A percentile compares a stretch with the other conserved stretches of the same genome.
phyloP scores from a whole-genome alignment of 2,113 vertebrate genomes.

The Pterocles burchelli region DNA sequence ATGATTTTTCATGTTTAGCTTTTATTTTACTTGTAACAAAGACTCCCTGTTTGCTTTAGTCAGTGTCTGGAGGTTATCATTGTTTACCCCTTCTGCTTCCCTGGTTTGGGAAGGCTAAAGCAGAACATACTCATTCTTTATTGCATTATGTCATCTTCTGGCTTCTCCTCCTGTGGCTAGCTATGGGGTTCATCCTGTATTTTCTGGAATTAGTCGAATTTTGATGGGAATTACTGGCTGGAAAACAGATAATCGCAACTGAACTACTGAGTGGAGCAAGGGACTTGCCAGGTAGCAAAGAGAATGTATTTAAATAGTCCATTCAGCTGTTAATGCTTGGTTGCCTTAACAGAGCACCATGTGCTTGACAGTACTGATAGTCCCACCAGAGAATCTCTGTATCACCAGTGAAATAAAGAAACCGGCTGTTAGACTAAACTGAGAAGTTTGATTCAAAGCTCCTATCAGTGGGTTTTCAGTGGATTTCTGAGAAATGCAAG shows the following conservation, averaged over 20 bases:
- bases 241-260: not conserved
- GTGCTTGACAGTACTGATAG: no score
- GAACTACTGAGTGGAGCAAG: not conserved
- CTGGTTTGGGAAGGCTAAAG: not conserved
- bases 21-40: not conserved
- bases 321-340: not conserved
- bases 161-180: fast-evolving
- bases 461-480: not conserved
- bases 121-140: not conserved
- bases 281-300: not conserved
- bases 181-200: not conserved
- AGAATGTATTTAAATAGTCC: not conserved
- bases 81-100: not conserved
- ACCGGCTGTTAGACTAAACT: not conserved
- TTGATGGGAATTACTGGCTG: not conserved
- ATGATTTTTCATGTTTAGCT: not conserved
- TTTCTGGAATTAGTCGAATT: not conserved
- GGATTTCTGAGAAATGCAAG: not conserved
- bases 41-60: not conserved
- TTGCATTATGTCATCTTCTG: not conserved
- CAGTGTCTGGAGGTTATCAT: not conserved
- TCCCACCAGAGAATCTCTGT: fast-evolving
- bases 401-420: not conserved
- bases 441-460: not conserved
- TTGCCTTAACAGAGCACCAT: not conserved